A percentile compares a stretch with the other conserved stretches of the same genome.
phyloP scores from a whole-genome alignment of 2,113 vertebrate species.

The Alethe diademata region DNA sequence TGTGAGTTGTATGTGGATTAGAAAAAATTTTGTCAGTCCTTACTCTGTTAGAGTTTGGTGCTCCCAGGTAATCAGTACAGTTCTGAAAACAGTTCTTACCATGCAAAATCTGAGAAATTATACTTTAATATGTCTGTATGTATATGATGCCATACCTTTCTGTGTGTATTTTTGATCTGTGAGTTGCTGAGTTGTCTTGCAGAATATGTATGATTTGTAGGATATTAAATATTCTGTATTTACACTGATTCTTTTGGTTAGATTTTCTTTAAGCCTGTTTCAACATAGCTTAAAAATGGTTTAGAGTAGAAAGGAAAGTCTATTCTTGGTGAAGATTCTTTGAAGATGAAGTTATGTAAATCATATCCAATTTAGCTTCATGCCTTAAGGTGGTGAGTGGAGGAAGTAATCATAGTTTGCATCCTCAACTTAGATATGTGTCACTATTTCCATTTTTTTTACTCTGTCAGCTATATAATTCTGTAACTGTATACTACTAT shows the following conservation, averaged over 20 bases:
- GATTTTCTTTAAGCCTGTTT: neutral
- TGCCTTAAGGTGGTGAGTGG: neutral
- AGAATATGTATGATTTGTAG: neutral
- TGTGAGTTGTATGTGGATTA: neutral
- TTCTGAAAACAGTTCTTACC: neutral
- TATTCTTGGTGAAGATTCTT: neutral
- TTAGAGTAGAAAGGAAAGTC: neutral
- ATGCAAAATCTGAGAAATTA: neutral
- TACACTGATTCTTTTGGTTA: neutral
- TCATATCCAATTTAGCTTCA: neutral
- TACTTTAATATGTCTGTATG: neutral
- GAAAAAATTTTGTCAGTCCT: neutral
- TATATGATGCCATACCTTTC: neutral
- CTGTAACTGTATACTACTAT: neutral
- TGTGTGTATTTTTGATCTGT: neutral
- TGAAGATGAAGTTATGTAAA: neutral
- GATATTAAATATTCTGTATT: neutral
- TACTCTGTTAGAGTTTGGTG: neutral
- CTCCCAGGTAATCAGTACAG: neutral
- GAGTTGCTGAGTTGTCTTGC: neutral
- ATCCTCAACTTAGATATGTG: neutral
- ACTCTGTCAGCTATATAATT: neutral
- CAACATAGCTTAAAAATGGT: neutral
- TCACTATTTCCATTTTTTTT: neutral
- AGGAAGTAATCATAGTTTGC: neutral